Conservation (phyloP, 2,113 vertebrate genomes). For the Myanophis thanlyinensis region DNA sequence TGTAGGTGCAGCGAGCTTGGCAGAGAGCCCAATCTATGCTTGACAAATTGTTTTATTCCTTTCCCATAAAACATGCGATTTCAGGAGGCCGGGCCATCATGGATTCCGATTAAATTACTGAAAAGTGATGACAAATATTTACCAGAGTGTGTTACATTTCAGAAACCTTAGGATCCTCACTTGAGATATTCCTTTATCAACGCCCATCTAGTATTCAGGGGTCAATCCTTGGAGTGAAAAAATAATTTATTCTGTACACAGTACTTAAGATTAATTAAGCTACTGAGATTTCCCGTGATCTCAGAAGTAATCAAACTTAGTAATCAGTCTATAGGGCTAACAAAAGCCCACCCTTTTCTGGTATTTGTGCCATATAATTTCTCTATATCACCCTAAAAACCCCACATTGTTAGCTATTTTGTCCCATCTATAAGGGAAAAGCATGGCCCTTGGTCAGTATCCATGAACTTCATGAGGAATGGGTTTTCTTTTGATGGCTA, state of each 20-base stretch:
- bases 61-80: conserved; percentile 31
- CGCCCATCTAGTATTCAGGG: neutral
- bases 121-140: neutral
- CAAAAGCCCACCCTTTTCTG: neutral
- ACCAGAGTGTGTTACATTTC: neutral
- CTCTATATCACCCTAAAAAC: neutral
- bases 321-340: neutral
- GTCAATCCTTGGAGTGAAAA: neutral
- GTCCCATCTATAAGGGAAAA: neutral
- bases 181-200: neutral
- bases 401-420: neutral
- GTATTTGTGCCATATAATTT: neutral
- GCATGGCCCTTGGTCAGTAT: neutral
- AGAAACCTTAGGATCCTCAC: neutral
- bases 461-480: neutral
- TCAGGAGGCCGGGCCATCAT: conserved; percentile 11
- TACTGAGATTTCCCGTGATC: neutral
- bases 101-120: conserved; percentile 16
- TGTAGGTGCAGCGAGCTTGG: conserved; percentile 54
- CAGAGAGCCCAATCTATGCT: conserved; percentile 37
- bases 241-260: neutral
- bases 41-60: conserved; percentile 31
- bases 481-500: neutral
- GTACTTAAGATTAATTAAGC: neutral
- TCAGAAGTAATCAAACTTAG: neutral